Percentiles rank a stretch among this genome's conserved stretches.
phyloP scores from a whole-genome alignment of 2,113 vertebrate genomes.

The Dunckerocampus dactyliophorus region DNA sequence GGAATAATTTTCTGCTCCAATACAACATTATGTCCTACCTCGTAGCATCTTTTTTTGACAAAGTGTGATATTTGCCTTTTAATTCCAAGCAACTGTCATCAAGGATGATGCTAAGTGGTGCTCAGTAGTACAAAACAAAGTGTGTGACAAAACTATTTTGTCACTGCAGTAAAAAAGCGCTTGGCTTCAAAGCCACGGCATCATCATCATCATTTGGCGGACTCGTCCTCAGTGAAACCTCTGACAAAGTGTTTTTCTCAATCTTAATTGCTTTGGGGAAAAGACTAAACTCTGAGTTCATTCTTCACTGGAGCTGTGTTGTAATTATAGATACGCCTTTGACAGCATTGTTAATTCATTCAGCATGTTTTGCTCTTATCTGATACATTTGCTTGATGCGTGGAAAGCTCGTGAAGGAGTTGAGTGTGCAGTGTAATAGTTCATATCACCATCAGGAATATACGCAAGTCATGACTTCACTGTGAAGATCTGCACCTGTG shows the following conservation, averaged over 20 bases:
- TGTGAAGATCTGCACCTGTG: too few species aligned
- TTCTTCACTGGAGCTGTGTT: conserved; percentile 44
- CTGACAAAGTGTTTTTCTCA: conserved; percentile 62
- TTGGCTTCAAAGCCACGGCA: conserved; percentile 53
- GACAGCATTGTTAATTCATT: conserved; percentile 41
- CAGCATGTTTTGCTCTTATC: conserved; percentile 28
- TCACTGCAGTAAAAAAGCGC: conserved; percentile 47
- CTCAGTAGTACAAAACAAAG: conserved; percentile 62
- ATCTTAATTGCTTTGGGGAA: conserved; percentile 62
- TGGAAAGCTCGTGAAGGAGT: conserved; percentile 16
- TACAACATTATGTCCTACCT: neutral
- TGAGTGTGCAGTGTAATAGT: neutral
- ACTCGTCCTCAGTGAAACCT: conserved; percentile 63
- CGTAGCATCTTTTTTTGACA: conserved; percentile 67
- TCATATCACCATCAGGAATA: neutral
- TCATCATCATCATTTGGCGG: conserved; percentile 67
- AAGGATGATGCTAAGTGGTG: conserved; percentile 71
- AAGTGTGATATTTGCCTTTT: conserved; percentile 71
- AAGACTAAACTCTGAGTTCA: conserved; percentile 48
- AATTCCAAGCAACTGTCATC: conserved; percentile 83
- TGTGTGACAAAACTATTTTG: conserved; percentile 52
- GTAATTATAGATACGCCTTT: conserved; percentile 66
- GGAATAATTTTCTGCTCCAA: neutral
- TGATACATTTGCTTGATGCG: neutral
- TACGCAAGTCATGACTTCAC: too few species aligned